Evolutionary conservation across 2,797 vertebrate species (phyloP).

Genomic region (Peromyscus aztecus): DNA sequence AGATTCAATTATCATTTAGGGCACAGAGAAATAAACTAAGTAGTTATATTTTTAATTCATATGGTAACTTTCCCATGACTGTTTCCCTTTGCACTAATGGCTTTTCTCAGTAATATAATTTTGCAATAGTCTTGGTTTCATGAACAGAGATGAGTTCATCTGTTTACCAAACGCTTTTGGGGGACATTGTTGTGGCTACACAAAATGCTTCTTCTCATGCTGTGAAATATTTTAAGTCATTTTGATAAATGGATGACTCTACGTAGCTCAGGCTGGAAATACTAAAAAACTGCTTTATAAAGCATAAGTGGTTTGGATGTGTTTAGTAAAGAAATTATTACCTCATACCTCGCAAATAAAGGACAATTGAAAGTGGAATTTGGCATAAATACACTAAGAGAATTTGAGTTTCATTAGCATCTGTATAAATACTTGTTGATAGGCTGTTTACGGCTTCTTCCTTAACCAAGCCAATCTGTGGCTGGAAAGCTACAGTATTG

Average conservation of each 20-base stretch:
- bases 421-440: constrained; percentile 83
- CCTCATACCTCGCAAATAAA: constrained; percentile 76
- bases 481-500: constrained; percentile 71
- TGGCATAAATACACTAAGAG: constrained; percentile 75
- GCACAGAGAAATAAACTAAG: constrained; percentile 73
- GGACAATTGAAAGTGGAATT: constrained; percentile 74
- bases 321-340: constrained; percentile 80
- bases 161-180: constrained; percentile 73
- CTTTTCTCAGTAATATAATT: constrained; percentile 72
- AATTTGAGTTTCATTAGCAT: constrained; percentile 84
- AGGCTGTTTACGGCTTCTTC: constrained; percentile 81
- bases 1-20: constrained; percentile 73
- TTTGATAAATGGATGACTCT: constrained; percentile 74
- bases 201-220: constrained; percentile 61
- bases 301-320: constrained; percentile 61
- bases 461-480: constrained; percentile 79
- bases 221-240: constrained; percentile 72
- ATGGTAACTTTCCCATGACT: constrained; percentile 74
- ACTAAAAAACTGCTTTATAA: constrained; percentile 72
- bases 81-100: constrained; percentile 76
- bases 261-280: constrained; percentile 58
- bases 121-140: constrained; percentile 68
- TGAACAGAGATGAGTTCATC: constrained; percentile 72
- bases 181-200: constrained; percentile 14
- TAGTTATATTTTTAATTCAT: constrained; percentile 73